Base-by-base conservation (phyloP, 2,888 invertebrate genomes). In the Entomobrya proxima region DNA sequence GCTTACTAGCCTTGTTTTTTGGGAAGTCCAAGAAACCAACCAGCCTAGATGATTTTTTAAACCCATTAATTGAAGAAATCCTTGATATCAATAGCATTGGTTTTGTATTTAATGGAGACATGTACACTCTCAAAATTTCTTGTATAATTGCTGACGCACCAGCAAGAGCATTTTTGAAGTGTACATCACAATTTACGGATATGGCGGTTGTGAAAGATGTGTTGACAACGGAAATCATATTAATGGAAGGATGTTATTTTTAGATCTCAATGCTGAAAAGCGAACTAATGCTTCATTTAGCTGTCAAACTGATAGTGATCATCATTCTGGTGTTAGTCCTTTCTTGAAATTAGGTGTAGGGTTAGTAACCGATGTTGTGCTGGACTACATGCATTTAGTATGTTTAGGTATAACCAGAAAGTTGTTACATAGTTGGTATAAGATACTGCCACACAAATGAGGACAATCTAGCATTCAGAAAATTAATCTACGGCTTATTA, bases 321-420 rank as follows among this genome's bases (percentile, higher is more conserved):
- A 40, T 40, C 44, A 40, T 15, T 11, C 7, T 15, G 44, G 44
- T 40, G 44, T 40, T 40, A 11, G 9, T 11, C 44, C 44, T 40
- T 40, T 40, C 9, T 15, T 40, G 7, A 11, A 7, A 40, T 15
- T 40, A 11, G 44, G 44, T 7, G 44, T 40, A 40, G 44, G 44
- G 7, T 40, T 40, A 40, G 44, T 40, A 7, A 40, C 44, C 7
- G 44, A 40, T 40, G 44, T 40, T 11, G 44, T 40, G 9, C 4
- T 88, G 35, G 89, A 90, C 72, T 89, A 89, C 44, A 90, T 90
- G 90, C 90, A 90, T 77, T 77, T 89, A 24, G 87, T 89, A 0
- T 90, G 88, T 72, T 64, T 89, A 9, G 88, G 88, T 47, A 88
- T 90, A 7, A 86, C 86, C 69, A 82, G 83, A 77, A 64, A 88